Conservation (phyloP, 2,888 invertebrate genomes). For the Agriopis aurantiaria region DNA sequence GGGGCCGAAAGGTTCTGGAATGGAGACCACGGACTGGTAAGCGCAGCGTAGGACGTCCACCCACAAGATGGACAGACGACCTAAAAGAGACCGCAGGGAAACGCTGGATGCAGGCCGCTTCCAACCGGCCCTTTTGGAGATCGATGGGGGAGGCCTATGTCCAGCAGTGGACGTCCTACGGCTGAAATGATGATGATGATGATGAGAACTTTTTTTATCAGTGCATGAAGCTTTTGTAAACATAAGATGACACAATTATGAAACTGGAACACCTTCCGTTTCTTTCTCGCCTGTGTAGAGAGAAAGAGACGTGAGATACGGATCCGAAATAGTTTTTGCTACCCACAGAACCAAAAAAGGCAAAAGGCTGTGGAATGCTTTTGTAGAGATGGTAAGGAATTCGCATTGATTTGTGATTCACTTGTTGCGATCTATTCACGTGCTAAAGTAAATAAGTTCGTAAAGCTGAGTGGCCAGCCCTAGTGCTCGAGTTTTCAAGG, state of each 20-base stretch:
- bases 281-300: slow-evolving; percentile 26
- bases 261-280: slow-evolving; percentile 28
- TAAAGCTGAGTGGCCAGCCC: not conserved
- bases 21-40: too few species aligned
- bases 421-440: slow-evolving; percentile 6
- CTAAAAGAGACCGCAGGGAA: too few species aligned
- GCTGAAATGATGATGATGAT: too few species aligned
- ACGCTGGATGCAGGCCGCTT: too few species aligned
- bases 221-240: slow-evolving; percentile 32
- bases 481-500: not conserved
- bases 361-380: slow-evolving; percentile 45
- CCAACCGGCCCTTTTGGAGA: too few species aligned
- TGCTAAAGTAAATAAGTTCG: not conserved
- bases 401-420: slow-evolving; percentile 30
- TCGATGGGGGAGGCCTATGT: too few species aligned
- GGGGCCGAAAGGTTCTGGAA: too few species aligned
- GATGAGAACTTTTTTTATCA: slow-evolving; percentile 28
- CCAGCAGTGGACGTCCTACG: too few species aligned
- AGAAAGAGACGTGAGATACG: slow-evolving; percentile 35
- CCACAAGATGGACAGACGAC: too few species aligned
- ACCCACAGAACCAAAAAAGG: slow-evolving; percentile 35
- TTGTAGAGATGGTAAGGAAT: slow-evolving; percentile 44
- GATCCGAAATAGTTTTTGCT: slow-evolving; percentile 38
- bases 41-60: too few species aligned
- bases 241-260: slow-evolving; percentile 33